Percentiles rank a stretch among this genome's conserved stretches.
phyloP scores from a whole-genome alignment of 92 coral and sea anemone species.

The Montipora capitata region DNA sequence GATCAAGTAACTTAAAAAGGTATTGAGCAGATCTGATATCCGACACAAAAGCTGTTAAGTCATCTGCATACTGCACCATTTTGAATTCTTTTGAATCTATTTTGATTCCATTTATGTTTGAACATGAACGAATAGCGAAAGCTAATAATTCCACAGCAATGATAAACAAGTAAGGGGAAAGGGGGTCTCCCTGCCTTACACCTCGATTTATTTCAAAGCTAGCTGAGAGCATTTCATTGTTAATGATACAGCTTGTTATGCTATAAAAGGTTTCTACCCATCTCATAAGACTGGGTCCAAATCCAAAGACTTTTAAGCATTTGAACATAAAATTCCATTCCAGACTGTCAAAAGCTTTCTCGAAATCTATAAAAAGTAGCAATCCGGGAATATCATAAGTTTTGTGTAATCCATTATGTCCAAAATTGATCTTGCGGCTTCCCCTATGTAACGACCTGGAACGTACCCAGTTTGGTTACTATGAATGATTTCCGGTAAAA shows the following conservation, averaged over 20 bases:
- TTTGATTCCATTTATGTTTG: conserved; percentile 3
- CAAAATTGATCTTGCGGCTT: background rate
- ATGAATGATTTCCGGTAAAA: background rate
- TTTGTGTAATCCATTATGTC: conserved; percentile 8
- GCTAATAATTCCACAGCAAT: background rate
- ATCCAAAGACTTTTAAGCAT: background rate
- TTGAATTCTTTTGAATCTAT: background rate
- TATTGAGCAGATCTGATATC: conserved; percentile 3
- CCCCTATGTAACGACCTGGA: background rate
- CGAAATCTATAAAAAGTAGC: conserved; percentile 7
- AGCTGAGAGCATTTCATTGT: background rate
- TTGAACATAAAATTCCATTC: conserved; percentile 2
- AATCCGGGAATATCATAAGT: background rate
- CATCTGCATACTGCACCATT: conserved; percentile 7
- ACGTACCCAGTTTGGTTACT: background rate
- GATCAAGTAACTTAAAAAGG: background rate
- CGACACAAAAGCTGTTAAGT: conserved; percentile 2
- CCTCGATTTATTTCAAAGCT: background rate
- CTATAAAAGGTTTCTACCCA: conserved; percentile 9
- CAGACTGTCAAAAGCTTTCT: conserved; percentile 7
- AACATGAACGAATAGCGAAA: background rate
- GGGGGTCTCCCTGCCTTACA: conserved; percentile 12
- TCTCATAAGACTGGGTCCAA: background rate
- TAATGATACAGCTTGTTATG: conserved; percentile 6
- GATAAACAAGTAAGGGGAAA: conserved; percentile 3